Evolutionary conservation across 1,140 invertebrate genomes (phyloP).

Genomic region (Drosophila malerkotliana): DNA sequence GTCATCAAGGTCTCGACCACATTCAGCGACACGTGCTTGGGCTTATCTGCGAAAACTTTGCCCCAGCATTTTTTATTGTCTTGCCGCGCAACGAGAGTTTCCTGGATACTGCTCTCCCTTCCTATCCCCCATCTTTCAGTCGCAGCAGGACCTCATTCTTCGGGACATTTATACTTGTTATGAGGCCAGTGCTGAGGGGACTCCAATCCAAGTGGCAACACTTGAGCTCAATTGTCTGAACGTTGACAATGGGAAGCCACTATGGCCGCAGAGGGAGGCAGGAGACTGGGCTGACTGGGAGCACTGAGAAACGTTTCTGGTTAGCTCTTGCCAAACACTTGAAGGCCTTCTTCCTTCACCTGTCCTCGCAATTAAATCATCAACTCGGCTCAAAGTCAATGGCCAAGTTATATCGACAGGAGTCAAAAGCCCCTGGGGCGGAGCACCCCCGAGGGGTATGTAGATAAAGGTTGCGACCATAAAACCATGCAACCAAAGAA

Average conservation of each 20-base stretch:
- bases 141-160: constrained; percentile 37
- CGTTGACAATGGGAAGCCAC: constrained; percentile 68
- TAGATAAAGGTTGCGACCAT: constrained; percentile 31
- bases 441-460: background rate
- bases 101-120: background rate
- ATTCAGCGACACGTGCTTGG: constrained; percentile 35
- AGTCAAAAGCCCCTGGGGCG: constrained; percentile 20
- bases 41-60: constrained; percentile 44
- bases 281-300: constrained; percentile 1
- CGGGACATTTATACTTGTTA: constrained; percentile 69
- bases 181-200: constrained; percentile 37
- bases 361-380: constrained; percentile 52
- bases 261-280: constrained; percentile 11
- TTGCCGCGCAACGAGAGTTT: constrained; percentile 17
- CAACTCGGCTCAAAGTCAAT: constrained; percentile 25
- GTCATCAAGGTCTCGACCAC: constrained; percentile 23
- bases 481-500: constrained; percentile 39
- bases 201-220: constrained; percentile 48
- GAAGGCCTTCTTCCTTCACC: constrained; percentile 30
- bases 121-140: background rate
- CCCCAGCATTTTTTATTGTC: constrained; percentile 40
- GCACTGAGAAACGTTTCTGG: constrained; percentile 1
- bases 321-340: constrained; percentile 18
- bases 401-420: constrained; percentile 7
- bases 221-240: constrained; percentile 77